Evolutionary conservation across 2,113 vertebrate genomes (phyloP).

Genomic region (Tangachromis dhanisi): DNA sequence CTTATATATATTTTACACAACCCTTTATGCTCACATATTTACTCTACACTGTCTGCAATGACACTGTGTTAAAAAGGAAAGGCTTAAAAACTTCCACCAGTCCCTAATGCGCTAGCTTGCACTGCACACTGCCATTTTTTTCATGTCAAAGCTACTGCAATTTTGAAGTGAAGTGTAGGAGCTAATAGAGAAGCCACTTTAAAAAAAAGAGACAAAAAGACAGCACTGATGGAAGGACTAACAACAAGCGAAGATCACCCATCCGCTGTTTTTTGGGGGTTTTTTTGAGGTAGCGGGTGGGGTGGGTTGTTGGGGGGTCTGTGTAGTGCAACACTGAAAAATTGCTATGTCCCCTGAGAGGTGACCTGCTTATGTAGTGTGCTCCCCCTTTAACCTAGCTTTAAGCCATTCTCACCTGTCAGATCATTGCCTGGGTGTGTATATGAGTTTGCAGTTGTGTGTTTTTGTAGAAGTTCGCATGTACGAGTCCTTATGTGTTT

Average conservation of each 20-base stretch:
- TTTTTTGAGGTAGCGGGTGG: neutral
- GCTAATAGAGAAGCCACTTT: neutral
- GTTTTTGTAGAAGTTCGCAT: neutral
- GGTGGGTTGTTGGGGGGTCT: neutral
- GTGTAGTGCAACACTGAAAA: constrained; percentile 3
- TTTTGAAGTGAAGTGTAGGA: neutral
- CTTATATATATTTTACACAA: neutral
- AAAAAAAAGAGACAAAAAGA: neutral
- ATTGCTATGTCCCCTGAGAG: constrained; percentile 47
- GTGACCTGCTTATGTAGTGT: constrained; percentile 61
- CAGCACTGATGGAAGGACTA: neutral
- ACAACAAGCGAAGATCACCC: neutral
- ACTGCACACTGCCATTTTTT: neutral
- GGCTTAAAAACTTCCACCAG: neutral
- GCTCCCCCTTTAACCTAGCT: constrained; percentile 59
- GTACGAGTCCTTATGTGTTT: neutral
- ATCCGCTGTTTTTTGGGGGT: neutral
- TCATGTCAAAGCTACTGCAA: neutral
- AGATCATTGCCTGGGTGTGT: constrained; percentile 29
- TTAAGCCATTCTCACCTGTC: constrained; percentile 61
- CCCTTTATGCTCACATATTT: neutral
- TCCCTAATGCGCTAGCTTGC: neutral
- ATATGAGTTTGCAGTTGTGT: neutral
- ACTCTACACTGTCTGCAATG: neutral
- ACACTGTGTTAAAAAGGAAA: neutral